Evolutionary conservation across 2,113 vertebrate species (phyloP), one percentile per base, ranked within the genome.

Genomic region (Paradoxurus hermaphroditus): DNA sequence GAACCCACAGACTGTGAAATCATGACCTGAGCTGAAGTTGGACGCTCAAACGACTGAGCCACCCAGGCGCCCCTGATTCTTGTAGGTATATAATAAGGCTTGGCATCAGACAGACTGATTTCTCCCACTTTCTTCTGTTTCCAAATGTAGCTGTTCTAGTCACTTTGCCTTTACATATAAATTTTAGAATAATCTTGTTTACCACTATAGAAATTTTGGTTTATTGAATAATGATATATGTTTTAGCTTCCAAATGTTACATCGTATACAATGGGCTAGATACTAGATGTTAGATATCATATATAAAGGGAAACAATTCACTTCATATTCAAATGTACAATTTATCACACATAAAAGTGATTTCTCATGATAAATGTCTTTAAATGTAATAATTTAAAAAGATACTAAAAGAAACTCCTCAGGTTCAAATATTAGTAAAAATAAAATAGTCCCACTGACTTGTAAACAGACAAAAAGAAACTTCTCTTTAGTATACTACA

Each of bases 401-500:
- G 15, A 75, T 31, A 34, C 1, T 29, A 1, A 53, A 62, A 62
- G 23, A 85, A 82, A 49, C 39, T 84, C 97, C 94, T 98, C 96
- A 90, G 92, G 97, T 86, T 95, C 77, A 95, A 95, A 13, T 51
- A 65, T 73, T 84, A 27, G 19, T 96, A 94, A 68, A 91, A 97
- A 90, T 87, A 86, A 97, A 78, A 56, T 31, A 49, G 44, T 4
- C 7, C 7, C 21, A 31, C 36, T 59, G 39, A 86, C n/a, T 70
- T 65, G 27, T 85, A 89, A 85, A 89, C 0, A 67, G 65, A 51
- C 62, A 63, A 31, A 86, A 75, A 84, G 53, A 70, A 44, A 46
- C 53, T 81, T 83, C 46, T 70, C 77, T 96, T 68, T 86, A 97
- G 59, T 46, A 96, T 82, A 19, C 85, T 4, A 15, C 41, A 44